Conservation (phyloP, 1,140 invertebrate genomes). For the Plectus sambesii region DNA sequence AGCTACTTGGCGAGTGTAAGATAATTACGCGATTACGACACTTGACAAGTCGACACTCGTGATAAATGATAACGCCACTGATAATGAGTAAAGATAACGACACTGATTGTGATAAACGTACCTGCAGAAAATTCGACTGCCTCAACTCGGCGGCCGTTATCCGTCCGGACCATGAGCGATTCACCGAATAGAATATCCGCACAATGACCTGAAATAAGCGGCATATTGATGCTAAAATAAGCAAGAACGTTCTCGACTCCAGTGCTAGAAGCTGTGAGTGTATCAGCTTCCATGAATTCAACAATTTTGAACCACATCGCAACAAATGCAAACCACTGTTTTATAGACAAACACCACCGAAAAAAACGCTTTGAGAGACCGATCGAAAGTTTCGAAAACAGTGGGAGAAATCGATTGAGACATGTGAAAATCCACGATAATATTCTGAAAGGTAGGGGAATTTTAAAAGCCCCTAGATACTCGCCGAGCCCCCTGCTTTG, state of each 20-base stretch:
- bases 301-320: not conserved
- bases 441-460: not conserved
- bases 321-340: not conserved
- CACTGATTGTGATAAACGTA: slow-evolving; percentile 55
- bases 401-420: not conserved
- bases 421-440: not conserved
- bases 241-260: too few species aligned
- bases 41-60: not conserved
- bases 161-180: slow-evolving; percentile 88
- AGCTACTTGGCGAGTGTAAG: not conserved
- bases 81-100: slow-evolving; percentile 5
- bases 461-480: not conserved
- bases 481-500: not conserved
- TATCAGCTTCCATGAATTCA: too few species aligned
- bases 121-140: slow-evolving; percentile 70
- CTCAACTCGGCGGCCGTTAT: slow-evolving; percentile 78
- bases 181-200: slow-evolving; percentile 94
- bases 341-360: not conserved
- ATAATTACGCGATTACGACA: not conserved
- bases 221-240: slow-evolving; percentile 1
- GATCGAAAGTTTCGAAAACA: slow-evolving; percentile 28
- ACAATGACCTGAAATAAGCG: slow-evolving; percentile 67
- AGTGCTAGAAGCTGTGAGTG: too few species aligned
- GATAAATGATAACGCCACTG: not conserved
- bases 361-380: not conserved